phyloP scores from a whole-genome alignment of 2,888 invertebrate species.

The Xestia ashworthii region DNA sequence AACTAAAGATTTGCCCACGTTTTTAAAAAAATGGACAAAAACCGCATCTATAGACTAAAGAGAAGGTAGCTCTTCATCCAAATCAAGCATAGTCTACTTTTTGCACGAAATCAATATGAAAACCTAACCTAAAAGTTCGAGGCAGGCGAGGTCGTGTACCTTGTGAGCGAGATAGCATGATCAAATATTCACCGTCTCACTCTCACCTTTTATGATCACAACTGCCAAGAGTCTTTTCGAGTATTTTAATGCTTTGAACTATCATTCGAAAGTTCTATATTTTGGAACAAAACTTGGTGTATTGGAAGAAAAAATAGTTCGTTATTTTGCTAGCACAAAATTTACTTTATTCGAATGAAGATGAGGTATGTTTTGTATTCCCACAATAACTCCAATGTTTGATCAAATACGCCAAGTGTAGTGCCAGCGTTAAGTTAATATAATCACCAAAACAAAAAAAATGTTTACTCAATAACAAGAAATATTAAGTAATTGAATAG shows the following conservation, averaged over 20 bases:
- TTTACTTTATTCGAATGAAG: neutral
- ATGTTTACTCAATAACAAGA: constrained; percentile 28
- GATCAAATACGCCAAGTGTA: constrained; percentile 3
- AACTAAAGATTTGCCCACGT: no score
- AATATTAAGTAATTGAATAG: constrained; percentile 39
- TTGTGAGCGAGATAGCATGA: constrained; percentile 4
- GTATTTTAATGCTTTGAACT: neutral
- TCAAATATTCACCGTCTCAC: neutral
- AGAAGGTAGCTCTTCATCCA: constrained; percentile 14
- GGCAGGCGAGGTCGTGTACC: neutral
- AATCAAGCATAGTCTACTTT: constrained; percentile 24
- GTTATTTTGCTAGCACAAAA: constrained; percentile 1
- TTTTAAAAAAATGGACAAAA: neutral
- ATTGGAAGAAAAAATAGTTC: constrained; percentile 11
- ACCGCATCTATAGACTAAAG: neutral
- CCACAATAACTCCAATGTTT: neutral
- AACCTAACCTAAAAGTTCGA: neutral
- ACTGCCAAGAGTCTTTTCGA: neutral
- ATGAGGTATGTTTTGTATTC: neutral
- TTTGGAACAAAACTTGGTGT: neutral
- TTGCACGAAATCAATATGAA: constrained; percentile 40
- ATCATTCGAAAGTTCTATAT: constrained; percentile 19
- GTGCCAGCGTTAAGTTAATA: neutral
- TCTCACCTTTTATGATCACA: neutral
- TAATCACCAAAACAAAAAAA: constrained; percentile 25